Base-by-base conservation (phyloP, 2,888 invertebrate genomes). In the Vesta saturnalis region DNA sequence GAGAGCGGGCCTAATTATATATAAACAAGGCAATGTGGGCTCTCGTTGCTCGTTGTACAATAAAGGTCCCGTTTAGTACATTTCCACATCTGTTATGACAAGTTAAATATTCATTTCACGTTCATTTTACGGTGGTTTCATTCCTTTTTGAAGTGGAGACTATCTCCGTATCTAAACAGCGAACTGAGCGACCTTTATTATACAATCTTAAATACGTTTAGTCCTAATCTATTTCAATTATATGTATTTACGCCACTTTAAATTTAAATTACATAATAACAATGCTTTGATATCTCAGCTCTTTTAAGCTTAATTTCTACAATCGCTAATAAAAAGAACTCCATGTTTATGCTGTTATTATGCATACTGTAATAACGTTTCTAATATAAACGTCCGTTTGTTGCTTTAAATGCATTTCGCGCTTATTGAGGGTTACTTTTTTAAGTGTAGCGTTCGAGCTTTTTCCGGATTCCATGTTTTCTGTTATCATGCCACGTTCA, bases 71-170 rank as follows among this genome's bases (percentile, higher is more conserved):
- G 75, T 74, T 74, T 67, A 73, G 77, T 77, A 74, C 68, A 68
- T 77, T 76, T 77, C 74, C 77, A 77, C 79, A 78, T 78, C 79
- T 79, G 79, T 79, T 79, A 78, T 78, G 77, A 78, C 78, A 78
- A 79, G 78, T 79, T 79, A 79, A 79, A 79, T 79, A 79, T 80
- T 79, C 79, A 79, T 69, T 64, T 64, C 69, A 64, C 69, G 69
- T 64, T 69, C 69, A 69, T 79, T 80, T 80, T 79, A 78, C 77
- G 78, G 77, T 77, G 77, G 79, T 76, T 79, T 77, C 76, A 74
- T 75, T 77, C 77, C 74, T 79, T 79, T 79, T 77, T 76, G 77
- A 76, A 76, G 76, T 76, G 73, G 72, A 71, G 69, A 70, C 73
- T 69, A 74, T 73, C 73, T 76, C 73, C 74, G 76, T 72, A 72